phyloP scores from a whole-genome alignment of 2,113 vertebrate species.

The Urocynchramus pylzowi region DNA sequence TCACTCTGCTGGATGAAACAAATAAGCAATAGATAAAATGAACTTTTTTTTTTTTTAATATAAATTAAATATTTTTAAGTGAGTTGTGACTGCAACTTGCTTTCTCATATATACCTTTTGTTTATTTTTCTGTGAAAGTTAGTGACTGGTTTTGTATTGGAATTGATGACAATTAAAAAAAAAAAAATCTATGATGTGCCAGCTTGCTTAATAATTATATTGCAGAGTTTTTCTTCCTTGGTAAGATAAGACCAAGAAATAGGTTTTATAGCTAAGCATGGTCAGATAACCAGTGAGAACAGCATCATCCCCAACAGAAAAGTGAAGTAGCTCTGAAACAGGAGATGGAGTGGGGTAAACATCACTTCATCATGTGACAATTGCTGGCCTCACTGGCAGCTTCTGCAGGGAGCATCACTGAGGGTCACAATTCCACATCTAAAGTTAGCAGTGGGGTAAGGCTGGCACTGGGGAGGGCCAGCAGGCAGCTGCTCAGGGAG shows the following conservation, averaged over 20 bases:
- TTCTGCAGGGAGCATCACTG: background rate
- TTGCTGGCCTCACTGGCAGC: background rate
- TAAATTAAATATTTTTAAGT: background rate
- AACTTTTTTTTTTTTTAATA: background rate
- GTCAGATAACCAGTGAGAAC: background rate
- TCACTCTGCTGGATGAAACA: background rate
- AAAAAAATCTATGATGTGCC: background rate
- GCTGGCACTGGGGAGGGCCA: constrained; percentile 27
- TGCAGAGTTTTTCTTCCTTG: background rate
- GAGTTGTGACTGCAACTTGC: background rate
- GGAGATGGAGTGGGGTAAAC: constrained; percentile 1
- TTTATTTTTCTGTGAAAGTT: background rate
- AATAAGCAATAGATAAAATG: background rate
- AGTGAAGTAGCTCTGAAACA: background rate
- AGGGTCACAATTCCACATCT: constrained; percentile 40
- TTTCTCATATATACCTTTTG: background rate
- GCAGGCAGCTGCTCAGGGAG: constrained; percentile 25
- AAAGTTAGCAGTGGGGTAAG: constrained; percentile 62
- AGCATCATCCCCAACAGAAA: background rate
- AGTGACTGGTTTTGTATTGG: background rate
- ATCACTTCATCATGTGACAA: background rate
- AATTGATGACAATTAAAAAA: no score
- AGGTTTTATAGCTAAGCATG: background rate
- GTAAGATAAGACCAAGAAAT: background rate
- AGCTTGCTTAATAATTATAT: background rate